These are phyloP conservation scores for Serrognathus titanus DNA, from an alignment of 2,888 invertebrate species.

Conservation along the genomic window DNA sequence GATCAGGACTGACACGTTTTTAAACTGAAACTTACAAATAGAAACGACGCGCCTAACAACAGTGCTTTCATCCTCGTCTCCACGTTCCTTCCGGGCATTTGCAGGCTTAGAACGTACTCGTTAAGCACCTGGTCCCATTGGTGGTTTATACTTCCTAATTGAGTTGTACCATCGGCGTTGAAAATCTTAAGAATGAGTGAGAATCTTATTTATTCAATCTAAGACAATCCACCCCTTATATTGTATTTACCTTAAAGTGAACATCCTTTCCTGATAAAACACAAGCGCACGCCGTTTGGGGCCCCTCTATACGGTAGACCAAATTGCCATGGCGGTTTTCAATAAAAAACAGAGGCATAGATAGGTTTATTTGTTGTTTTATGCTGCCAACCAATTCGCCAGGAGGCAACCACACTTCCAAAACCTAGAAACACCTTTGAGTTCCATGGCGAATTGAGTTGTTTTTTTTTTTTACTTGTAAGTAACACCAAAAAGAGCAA, in stretches of 20 bases:
- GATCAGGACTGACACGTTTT: background rate
- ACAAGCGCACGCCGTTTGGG: slow-evolving; percentile 60
- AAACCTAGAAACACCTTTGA: slow-evolving; percentile 45
- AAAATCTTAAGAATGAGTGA: too few species aligned
- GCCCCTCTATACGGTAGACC: slow-evolving; percentile 71
- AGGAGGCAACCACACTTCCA: slow-evolving; percentile 71
- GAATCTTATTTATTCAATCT: too few species aligned
- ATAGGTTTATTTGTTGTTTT: slow-evolving; percentile 64
- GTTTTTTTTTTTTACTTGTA: slow-evolving; percentile 54
- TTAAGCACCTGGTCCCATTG: slow-evolving; percentile 68
- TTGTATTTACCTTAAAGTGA: slow-evolving; percentile 56
- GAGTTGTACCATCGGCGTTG: slow-evolving; percentile 57
- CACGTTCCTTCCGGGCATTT: slow-evolving; percentile 67
- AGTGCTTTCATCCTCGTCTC: slow-evolving; percentile 77
- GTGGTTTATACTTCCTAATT: slow-evolving; percentile 66
- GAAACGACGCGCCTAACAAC: slow-evolving; percentile 75
- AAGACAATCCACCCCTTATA: slow-evolving; percentile 3
- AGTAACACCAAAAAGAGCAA: slow-evolving; percentile 64
- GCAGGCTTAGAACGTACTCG: slow-evolving; percentile 71
- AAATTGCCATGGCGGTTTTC: slow-evolving; percentile 61
- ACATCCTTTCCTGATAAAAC: slow-evolving; percentile 57
- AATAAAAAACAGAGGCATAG: slow-evolving; percentile 66
- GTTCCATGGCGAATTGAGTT: too few species aligned
- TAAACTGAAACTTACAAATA: slow-evolving; percentile 62
- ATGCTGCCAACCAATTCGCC: slow-evolving; percentile 69